phyloP scores from a whole-genome alignment of 2,113 vertebrate species.

The Takifugu flavidus region DNA sequence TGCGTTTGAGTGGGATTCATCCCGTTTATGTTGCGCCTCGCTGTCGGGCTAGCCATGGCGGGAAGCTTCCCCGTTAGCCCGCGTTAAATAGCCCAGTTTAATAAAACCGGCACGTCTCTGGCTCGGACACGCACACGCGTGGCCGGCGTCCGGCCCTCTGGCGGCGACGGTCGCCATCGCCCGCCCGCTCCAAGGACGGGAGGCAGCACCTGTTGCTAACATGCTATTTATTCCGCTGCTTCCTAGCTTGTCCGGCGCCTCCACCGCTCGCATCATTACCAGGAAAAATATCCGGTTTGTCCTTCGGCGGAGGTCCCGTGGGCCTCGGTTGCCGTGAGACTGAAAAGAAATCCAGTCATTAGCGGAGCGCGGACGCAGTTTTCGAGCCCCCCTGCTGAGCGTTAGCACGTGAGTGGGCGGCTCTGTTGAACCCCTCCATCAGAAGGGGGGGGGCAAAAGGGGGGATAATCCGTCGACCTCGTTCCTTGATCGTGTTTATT shows the following conservation, averaged over 20 bases:
- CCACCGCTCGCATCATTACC: conserved; percentile 32
- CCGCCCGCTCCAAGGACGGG: too few relatives aligned
- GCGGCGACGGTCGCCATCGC: too few relatives aligned
- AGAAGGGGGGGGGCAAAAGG: conserved; percentile 17
- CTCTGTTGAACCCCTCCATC: neutral
- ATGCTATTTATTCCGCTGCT: too few relatives aligned
- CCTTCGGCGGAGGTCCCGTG: conserved; percentile 29
- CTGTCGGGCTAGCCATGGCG: too few relatives aligned
- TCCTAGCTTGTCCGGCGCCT: neutral
- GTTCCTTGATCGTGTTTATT: conserved; percentile 49
- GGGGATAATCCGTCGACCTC: conserved; percentile 52
- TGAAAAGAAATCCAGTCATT: conserved; percentile 22
- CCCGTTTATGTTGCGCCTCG: too few relatives aligned
- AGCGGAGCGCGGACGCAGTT: neutral
- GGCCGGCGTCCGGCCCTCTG: too few relatives aligned
- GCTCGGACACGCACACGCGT: too few relatives aligned
- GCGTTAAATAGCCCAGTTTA: too few relatives aligned
- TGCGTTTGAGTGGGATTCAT: too few relatives aligned
- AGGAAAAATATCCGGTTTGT: conserved; percentile 33
- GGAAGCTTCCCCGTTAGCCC: too few relatives aligned
- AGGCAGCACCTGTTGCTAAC: too few relatives aligned
- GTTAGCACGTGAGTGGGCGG: conserved; percentile 10
- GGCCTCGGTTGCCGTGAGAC: conserved; percentile 13
- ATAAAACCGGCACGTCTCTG: too few relatives aligned
- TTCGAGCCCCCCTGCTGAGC: neutral